Percentiles rank a stretch among this genome's conserved stretches.
Conservation (phyloP, 2,797 vertebrate genomes). For the Dromococcyx pavoninus region DNA sequence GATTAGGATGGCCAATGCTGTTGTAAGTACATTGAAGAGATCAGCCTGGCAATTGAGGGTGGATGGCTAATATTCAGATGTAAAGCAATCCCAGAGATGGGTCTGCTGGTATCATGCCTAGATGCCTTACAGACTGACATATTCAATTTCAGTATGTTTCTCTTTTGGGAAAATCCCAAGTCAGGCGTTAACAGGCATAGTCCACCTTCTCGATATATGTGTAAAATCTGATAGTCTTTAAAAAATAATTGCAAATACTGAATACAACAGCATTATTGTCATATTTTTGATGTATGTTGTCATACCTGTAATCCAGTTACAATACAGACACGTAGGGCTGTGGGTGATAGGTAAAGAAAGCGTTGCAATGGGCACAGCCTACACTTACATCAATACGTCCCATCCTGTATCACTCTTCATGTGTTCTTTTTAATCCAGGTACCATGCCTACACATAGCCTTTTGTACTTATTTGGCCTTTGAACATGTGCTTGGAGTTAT, state of each 20-base stretch:
- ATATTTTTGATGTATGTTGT: neutral
- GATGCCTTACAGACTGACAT: neutral
- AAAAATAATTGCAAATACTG: neutral
- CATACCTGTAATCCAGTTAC: neutral
- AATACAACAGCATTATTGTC: neutral
- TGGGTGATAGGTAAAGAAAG: neutral
- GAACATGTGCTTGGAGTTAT: neutral
- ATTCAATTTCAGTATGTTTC: neutral
- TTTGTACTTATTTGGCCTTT: neutral
- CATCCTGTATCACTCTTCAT: neutral
- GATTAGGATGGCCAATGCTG: neutral
- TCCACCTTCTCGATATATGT: neutral
- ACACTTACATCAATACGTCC: fast-evolving
- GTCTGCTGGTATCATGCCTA: neutral
- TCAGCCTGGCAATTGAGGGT: neutral
- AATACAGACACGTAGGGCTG: neutral
- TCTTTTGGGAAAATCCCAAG: neutral
- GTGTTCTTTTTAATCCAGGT: neutral
- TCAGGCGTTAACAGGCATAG: neutral
- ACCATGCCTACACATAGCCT: neutral
- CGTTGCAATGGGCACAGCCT: neutral
- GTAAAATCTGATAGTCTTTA: neutral
- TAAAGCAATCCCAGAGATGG: neutral
- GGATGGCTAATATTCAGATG: neutral
- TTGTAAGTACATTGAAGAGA: neutral